A percentile compares a stretch with the other conserved stretches of the same genome.
These are phyloP conservation scores for Bucco capensis DNA, from an alignment of 2,113 vertebrate species.

Conservation along the genomic window DNA sequence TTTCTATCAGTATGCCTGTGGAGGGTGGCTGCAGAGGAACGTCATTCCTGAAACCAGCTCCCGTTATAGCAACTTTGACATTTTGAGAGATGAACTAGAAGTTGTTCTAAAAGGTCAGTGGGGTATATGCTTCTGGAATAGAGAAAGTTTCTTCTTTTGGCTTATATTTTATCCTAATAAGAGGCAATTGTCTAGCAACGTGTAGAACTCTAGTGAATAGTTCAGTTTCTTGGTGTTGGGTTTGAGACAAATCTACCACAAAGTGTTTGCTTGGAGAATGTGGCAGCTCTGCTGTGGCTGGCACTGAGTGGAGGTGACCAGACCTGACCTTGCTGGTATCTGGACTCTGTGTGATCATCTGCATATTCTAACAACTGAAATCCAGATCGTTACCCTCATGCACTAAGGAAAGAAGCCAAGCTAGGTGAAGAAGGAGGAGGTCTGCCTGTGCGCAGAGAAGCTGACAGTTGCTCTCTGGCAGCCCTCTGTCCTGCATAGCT, in stretches of 20 bases:
- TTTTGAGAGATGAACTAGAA: slow-evolving; percentile 89
- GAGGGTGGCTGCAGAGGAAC: slow-evolving; percentile 92
- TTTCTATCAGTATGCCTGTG: slow-evolving; percentile 93
- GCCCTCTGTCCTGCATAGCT: not conserved
- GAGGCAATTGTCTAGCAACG: slow-evolving; percentile 4
- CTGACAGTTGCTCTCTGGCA: not conserved
- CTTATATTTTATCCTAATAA: not conserved
- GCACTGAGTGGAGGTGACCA: not conserved
- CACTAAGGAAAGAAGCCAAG: not conserved
- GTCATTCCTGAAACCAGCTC: slow-evolving; percentile 93
- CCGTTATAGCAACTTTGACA: slow-evolving; percentile 92
- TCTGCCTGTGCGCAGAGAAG: not conserved
- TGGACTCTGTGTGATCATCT: not conserved
- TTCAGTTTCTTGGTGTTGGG: not conserved
- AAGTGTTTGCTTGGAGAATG: not conserved
- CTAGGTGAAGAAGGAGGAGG: not conserved
- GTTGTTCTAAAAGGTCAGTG: slow-evolving; percentile 91
- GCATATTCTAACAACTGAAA: not conserved
- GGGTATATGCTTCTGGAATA: slow-evolving; percentile 6
- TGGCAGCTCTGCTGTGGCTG: not conserved
- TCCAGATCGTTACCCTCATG: not conserved
- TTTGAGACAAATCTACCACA: not conserved
- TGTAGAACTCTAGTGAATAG: not conserved
- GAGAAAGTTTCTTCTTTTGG: slow-evolving; percentile 40
- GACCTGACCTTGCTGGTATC: not conserved